Base-by-base conservation (phyloP, 2,113 vertebrate species). In the Pollachius pollachius region DNA sequence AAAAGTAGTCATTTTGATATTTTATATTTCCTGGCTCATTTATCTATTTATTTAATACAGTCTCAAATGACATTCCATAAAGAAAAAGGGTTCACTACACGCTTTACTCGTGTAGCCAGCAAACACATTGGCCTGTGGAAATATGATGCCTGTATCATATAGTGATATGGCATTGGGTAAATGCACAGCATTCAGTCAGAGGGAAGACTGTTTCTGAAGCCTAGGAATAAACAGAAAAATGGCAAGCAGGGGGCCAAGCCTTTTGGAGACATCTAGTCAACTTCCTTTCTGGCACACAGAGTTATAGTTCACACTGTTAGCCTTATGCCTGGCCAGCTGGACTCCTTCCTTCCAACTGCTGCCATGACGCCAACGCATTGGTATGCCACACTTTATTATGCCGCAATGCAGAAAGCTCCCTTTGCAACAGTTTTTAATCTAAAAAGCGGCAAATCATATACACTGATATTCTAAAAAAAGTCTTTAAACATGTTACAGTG, bases 311-410 rank as follows among this genome's bases (percentile, higher is more conserved):
- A 87, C 66, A 89, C 91, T 92, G 90, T 52, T 87, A 67, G 85
- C 91, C 91, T 88, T 92, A 90, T 92, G 92, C 74, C 83, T 85
- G 82, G 84, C 89, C 90, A 91, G 88, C 90, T 92, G 90, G 89
- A 86, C 86, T 58, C 81, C 62, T 68, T 71, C 64, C 54, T 25
- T 62, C 82, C 75, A 75, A 77, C 66, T 68, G 76, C 67, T 66
- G 73, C 80, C 68, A 78, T 61, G 41, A 48, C 41, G 41, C 41
- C 58, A 66, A 83, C 70, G 41, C 54, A 69, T 71, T 74, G 69
- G 71, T 72, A 71, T 48, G 9, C 66, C 37, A 69, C 58, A 56
- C 74, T 77, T 63, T 19, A 57, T 21, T 16, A 17, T 37, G 41
- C 41, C 41, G 76, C 69, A 64, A 65, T 62, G 54, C 74, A 52